Percentiles rank a stretch among this genome's conserved stretches.
Conservation (phyloP, 1,140 invertebrate species). For the Drosophila asahinai region DNA sequence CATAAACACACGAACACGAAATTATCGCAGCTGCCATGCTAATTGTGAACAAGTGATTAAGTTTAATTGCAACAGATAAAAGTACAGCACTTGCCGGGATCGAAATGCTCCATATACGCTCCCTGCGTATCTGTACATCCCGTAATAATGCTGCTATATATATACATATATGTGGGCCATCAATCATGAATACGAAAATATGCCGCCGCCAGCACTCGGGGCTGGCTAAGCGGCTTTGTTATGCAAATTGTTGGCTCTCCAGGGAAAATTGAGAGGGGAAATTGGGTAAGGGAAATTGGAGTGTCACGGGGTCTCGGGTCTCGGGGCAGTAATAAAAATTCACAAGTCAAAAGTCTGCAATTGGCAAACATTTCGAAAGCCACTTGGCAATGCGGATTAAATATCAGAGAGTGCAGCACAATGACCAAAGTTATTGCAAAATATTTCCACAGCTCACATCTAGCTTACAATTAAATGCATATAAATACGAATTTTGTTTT, state of each 20-base stretch:
- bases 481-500: conserved; percentile 24
- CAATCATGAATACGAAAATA: conserved; percentile 65
- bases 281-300: conserved; percentile 9
- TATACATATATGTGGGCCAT: conserved; percentile 22
- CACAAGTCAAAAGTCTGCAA: conserved; percentile 65
- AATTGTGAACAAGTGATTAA: conserved; percentile 78
- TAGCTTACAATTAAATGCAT: conserved; percentile 31
- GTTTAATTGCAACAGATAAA: conserved; percentile 78
- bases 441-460: conserved; percentile 40
- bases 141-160: conserved; percentile 2
- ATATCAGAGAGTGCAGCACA: conserved; percentile 42
- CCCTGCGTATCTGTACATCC: conserved; percentile 7
- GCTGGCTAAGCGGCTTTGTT: conserved; percentile 61
- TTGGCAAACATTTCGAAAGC: conserved; percentile 70
- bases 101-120: conserved; percentile 8
- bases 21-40: conserved; percentile 76
- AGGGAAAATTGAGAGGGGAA: conserved; percentile 8
- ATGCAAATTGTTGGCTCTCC: conserved; percentile 57
- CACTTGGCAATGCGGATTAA: conserved; percentile 63
- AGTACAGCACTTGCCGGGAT: conserved; percentile 32
- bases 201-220: conserved; percentile 42
- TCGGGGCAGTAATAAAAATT: conserved; percentile 17
- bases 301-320: neutral
- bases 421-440: conserved; percentile 70
- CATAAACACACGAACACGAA: conserved; percentile 57